A percentile compares a stretch with the other conserved stretches of the same genome.
phyloP scores from a whole-genome alignment of 2,888 invertebrate genomes.

The Dexiosoma caninum region DNA sequence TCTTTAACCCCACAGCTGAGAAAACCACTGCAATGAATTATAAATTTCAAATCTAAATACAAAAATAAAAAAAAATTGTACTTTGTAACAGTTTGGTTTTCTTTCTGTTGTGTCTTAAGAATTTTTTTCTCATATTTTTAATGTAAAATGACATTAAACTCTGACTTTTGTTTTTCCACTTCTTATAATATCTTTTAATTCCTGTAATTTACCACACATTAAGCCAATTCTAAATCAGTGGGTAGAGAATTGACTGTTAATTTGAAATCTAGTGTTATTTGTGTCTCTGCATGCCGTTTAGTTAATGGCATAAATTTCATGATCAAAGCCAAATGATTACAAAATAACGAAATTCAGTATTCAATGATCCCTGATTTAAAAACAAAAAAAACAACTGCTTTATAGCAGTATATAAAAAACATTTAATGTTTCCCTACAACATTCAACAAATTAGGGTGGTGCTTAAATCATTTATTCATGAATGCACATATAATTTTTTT shows the following conservation, averaged over 20 bases:
- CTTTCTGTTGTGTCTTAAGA: background rate
- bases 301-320: conserved; percentile 38
- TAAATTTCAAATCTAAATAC: background rate
- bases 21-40: background rate
- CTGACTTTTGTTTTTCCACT: conserved; percentile 23
- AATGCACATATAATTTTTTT: no score
- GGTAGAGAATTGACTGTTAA: background rate
- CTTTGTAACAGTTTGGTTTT: background rate
- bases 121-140: background rate
- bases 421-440: background rate
- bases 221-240: conserved; percentile 29
- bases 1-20: conserved; percentile 35
- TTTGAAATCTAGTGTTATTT: conserved; percentile 32
- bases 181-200: conserved; percentile 33
- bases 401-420: conserved; percentile 12
- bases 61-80: background rate
- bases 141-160: conserved; percentile 42
- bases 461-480: background rate
- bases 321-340: conserved; percentile 63
- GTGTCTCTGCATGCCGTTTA: background rate
- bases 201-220: conserved; percentile 54
- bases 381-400: background rate
- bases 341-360: conserved; percentile 26
- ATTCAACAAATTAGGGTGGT: conserved; percentile 4
- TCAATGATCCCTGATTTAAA: conserved; percentile 38